phyloP scores from a whole-genome alignment of 2,888 invertebrate species.

The Flexamia atlantica region DNA sequence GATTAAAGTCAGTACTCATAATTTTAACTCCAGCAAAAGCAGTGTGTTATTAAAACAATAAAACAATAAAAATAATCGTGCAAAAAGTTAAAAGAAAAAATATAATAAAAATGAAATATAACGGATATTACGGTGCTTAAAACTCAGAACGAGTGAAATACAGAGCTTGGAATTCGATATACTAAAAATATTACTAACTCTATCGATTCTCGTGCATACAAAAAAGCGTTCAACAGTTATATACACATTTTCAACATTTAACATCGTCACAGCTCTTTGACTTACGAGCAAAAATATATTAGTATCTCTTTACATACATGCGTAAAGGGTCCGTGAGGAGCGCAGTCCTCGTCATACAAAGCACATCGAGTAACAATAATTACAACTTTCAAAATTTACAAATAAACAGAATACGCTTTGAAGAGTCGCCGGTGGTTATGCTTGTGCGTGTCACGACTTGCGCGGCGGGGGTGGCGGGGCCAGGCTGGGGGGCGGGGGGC shows the following conservation, averaged over 20 bases:
- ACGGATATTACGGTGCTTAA: constrained; percentile 23
- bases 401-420: background rate
- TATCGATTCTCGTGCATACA: constrained; percentile 46
- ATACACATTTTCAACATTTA: constrained; percentile 24
- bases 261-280: constrained; percentile 55
- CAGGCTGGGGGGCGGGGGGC: constrained; percentile 66
- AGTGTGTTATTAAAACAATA: constrained; percentile 23
- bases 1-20: background rate
- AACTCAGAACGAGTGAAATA: constrained; percentile 6
- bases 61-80: constrained; percentile 24
- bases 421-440: background rate
- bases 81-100: constrained; percentile 37
- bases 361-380: constrained; percentile 38
- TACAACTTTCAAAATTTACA: constrained; percentile 24
- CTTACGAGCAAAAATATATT: constrained; percentile 54
- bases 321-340: constrained; percentile 2
- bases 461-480: constrained; percentile 69
- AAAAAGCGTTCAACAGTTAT: constrained; percentile 46
- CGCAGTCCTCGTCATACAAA: background rate
- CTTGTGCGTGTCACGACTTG: constrained; percentile 60
- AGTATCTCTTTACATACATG: constrained; percentile 45
- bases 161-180: constrained; percentile 14
- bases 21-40: constrained; percentile 9
- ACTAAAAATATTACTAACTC: constrained; percentile 5
- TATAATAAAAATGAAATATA: background rate